Evolutionary conservation across 2,888 invertebrate genomes (phyloP), one percentile per base, ranked within the genome.

Genomic region (Zaprionus obscuricornis): DNA sequence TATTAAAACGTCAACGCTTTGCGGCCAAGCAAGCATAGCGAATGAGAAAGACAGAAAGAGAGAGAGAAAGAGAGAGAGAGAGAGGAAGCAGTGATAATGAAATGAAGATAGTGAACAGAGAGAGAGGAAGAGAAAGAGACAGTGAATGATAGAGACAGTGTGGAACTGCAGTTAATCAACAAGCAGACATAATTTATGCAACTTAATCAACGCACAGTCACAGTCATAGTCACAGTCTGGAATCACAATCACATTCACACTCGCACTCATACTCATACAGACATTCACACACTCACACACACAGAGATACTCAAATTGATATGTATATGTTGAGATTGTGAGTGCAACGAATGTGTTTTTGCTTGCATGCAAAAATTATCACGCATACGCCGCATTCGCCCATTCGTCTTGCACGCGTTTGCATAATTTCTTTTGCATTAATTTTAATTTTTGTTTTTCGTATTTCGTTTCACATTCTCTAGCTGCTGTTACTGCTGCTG

Each of bases 141-240:
- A n/a, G n/a, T n/a, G n/a, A n/a, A n/a, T n/a, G n/a, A n/a, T n/a
- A n/a, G n/a, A n/a, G n/a, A n/a, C n/a, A n/a, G n/a, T n/a, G 31
- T 11, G 7, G 8, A 36, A 37, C 17, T 58, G 65, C 45, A 65
- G 66, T 67, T 76, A 57, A 82, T 74, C 71, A 76, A 43, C 49
- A 34, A 54, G 65, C 62, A 47, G 45, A 8, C 62, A 60, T 77
- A 81, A 81, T 76, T 83, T 78, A 71, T 76, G 74, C 67, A 84
- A 64, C 77, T 76, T 67, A 70, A 78, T 74, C 71, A 83, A 63
- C 66, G 51, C 31, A 4, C 24, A 42, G 16, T 18, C 11, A 43
- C 14, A 20, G 13, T n/a, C n/a, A 29, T 29, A 13, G 29, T 29
- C 29, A 29, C 13, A n/a, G n/a, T n/a, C n/a, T n/a, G n/a, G n/a